Base-by-base conservation (phyloP, 1,140 invertebrate species). In the Pseudomyrmex pallidus region DNA sequence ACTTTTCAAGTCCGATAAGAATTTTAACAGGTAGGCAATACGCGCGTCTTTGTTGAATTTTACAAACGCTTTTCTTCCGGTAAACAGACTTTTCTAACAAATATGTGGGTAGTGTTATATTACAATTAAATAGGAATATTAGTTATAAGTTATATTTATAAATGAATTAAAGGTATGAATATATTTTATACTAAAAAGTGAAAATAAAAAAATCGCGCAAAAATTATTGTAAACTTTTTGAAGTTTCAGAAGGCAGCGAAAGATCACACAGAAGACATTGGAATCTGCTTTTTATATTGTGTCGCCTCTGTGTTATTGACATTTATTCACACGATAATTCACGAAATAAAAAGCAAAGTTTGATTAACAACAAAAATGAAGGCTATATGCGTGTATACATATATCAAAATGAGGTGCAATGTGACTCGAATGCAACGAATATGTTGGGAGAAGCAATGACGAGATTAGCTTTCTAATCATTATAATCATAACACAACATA, bases 401-500 rank as follows among this genome's bases (percentile, higher is more conserved):
- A 22, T 15, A 67, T 8, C 25, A 13, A 56, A 46, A 54, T 59
- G 44, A 54, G 56, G 54, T 20, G 64, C 17, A 62, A 84, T 15
- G 20, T 35, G 57, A 82, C 22, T 50, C 17, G 15, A 52, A 52
- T 52, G 76, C 35, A 7, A 61, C 17, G 44, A 17, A 12, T 52
- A 67, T 17, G 74, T 83, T 74, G 62, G 15, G 52, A 83, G 52
- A 64, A 66, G 67, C 10, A 74, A 25, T 50, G 66, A 46, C 74
- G 84, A 86, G 84, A 86, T 86, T 87, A 87, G 87, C 87, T 89
- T 89, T 89, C 87, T 89, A 89, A 89, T 86, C 59, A 76, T 89
- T 89, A 57, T n/a, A n/a, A n/a, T n/a, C 83, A 50, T 73, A 87
- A 88, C 8, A n/a, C 10, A 82, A 48, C 20, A 44, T 25, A 10